Percentiles rank a stretch among this genome's conserved stretches.
These are phyloP conservation scores for Parus major DNA, from an alignment of 2,113 vertebrate species.

Conservation along the genomic window DNA sequence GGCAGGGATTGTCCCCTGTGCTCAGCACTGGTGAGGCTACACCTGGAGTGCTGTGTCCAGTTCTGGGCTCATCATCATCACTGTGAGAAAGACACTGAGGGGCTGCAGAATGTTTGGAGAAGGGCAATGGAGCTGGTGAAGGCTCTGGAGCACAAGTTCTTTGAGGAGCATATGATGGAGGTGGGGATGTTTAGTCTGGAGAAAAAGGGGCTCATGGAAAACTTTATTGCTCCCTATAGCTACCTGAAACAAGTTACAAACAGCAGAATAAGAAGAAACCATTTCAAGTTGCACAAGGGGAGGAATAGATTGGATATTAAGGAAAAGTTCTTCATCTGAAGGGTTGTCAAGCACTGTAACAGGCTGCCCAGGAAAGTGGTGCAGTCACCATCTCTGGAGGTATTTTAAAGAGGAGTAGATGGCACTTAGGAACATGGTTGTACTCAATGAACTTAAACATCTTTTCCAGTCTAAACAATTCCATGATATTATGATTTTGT, in stretches of 20 bases:
- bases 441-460: background rate
- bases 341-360: background rate
- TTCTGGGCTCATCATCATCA: background rate
- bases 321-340: background rate
- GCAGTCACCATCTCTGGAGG: background rate
- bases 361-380: background rate
- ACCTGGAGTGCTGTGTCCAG: background rate
- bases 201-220: background rate
- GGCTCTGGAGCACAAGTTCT: background rate
- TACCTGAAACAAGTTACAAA: background rate
- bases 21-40: rapidly evolving
- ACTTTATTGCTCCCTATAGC: background rate
- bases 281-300: background rate
- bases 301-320: background rate
- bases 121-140: background rate
- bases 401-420: background rate
- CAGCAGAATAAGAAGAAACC: background rate
- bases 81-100: background rate
- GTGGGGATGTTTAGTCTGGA: background rate
- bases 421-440: background rate
- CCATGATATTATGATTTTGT: background rate
- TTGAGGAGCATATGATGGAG: background rate
- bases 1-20: background rate
- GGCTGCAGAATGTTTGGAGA: background rate
- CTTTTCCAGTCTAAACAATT: background rate